Percentiles rank a stretch among this genome's conserved stretches.
Conservation (phyloP, 1,140 invertebrate genomes). For the Brachionus asplanchnoidis region DNA sequence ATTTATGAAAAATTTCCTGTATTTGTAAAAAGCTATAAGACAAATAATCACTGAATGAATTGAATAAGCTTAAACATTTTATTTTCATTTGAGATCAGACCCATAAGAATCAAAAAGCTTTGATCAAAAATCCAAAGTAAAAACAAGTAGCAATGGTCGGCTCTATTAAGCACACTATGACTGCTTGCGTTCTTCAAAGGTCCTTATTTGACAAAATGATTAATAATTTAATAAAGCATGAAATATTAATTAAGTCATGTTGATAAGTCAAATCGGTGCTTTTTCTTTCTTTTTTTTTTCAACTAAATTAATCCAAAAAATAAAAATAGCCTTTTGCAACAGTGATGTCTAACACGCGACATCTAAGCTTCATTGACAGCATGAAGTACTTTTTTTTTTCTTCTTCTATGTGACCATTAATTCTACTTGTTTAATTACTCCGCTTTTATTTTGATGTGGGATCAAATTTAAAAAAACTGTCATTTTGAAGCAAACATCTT, state of each 20-base stretch:
- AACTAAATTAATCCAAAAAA: neutral
- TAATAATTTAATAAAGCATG: slow-evolving; percentile 17
- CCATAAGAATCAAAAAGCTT: neutral
- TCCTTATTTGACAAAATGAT: slow-evolving; percentile 18
- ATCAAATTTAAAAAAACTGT: neutral
- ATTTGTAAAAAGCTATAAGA: too few relatives aligned
- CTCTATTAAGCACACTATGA: neutral
- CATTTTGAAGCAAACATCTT: neutral
- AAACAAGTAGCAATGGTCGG: neutral
- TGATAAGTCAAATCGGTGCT: slow-evolving; percentile 10
- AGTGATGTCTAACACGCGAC: neutral
- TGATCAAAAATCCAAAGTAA: neutral
- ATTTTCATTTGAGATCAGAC: neutral
- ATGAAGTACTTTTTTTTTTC: neutral
- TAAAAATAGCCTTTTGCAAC: neutral
- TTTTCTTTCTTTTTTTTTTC: neutral
- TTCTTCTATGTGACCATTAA: neutral
- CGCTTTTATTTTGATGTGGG: neutral
- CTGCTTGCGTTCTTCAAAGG: neutral
- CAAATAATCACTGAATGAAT: neutral
- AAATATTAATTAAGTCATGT: slow-evolving; percentile 4
- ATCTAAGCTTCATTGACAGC: neutral
- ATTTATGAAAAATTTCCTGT: too few relatives aligned
- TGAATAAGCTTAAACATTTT: neutral
- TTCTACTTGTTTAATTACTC: neutral